phyloP scores from a whole-genome alignment of 2,797 vertebrate species.

The Cryptoprocta ferox region DNA sequence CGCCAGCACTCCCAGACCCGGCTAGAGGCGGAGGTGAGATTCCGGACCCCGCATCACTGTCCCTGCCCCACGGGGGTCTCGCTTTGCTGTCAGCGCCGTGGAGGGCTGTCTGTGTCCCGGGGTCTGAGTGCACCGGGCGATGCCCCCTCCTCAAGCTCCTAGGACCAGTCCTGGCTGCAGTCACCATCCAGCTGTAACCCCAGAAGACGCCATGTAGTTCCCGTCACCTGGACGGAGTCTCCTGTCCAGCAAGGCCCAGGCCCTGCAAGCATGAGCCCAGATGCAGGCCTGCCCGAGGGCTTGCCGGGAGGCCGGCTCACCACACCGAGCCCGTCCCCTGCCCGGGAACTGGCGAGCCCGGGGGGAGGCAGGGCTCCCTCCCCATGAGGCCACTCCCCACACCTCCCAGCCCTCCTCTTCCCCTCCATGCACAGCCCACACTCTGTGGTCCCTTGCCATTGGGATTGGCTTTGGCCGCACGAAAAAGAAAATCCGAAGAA shows the following conservation, averaged over 20 bases:
- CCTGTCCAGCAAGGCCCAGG: too few relatives aligned
- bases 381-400: too few relatives aligned
- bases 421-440: background rate
- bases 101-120: background rate
- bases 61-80: too few relatives aligned
- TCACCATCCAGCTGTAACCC: too few relatives aligned
- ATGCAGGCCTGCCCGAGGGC: background rate
- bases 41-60: accelerated
- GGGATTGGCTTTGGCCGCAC: background rate
- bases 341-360: background rate
- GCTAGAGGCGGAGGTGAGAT: background rate
- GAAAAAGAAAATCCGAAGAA: background rate
- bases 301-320: too few relatives aligned
- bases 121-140: too few relatives aligned
- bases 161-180: background rate
- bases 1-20: background rate
- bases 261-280: too few relatives aligned
- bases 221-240: background rate
- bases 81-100: background rate
- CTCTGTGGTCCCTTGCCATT: background rate
- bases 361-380: background rate
- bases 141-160: background rate
- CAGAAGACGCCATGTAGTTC: accelerated
- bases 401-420: background rate
- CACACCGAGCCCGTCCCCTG: accelerated